Evolutionary conservation across 2,888 invertebrate genomes (phyloP).

Genomic region (Vanessa cardui): DNA sequence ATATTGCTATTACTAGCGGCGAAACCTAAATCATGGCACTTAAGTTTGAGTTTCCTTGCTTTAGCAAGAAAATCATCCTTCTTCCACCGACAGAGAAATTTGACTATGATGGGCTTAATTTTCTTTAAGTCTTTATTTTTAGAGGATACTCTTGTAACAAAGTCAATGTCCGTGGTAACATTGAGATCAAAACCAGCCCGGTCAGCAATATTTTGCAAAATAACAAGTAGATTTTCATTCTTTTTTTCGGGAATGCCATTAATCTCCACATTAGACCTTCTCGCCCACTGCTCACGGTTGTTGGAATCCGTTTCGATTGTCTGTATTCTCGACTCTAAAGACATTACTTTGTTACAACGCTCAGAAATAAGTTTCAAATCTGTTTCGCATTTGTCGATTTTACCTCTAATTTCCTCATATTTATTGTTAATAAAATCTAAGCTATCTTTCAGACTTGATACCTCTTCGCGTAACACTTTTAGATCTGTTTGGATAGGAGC

Average conservation of each 20-base stretch:
- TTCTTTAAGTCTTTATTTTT: background rate
- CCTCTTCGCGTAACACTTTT: background rate
- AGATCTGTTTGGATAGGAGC: slow-evolving; percentile 4
- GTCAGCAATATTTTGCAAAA: too few relatives aligned
- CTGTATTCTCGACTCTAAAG: background rate
- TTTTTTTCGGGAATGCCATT: too few relatives aligned
- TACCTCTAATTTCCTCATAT: background rate
- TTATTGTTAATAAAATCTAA: background rate
- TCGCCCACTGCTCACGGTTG: too few relatives aligned
- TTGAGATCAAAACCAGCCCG: background rate
- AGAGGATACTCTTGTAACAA: background rate
- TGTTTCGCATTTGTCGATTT: background rate
- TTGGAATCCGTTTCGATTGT: too few relatives aligned
- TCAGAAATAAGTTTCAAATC: background rate
- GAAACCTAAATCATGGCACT: too few relatives aligned
- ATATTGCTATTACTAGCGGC: background rate
- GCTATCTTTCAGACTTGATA: background rate
- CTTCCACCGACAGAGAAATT: background rate
- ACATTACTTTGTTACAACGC: background rate
- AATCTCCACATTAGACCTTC: too few relatives aligned
- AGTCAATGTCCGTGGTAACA: too few relatives aligned
- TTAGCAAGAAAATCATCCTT: background rate
- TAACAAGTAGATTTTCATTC: too few relatives aligned
- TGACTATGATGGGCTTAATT: background rate
- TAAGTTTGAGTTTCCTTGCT: too few relatives aligned